Percentiles rank a stretch among this genome's conserved stretches.
Conservation (phyloP, 2,113 vertebrate species). For the Petromus typicus region DNA sequence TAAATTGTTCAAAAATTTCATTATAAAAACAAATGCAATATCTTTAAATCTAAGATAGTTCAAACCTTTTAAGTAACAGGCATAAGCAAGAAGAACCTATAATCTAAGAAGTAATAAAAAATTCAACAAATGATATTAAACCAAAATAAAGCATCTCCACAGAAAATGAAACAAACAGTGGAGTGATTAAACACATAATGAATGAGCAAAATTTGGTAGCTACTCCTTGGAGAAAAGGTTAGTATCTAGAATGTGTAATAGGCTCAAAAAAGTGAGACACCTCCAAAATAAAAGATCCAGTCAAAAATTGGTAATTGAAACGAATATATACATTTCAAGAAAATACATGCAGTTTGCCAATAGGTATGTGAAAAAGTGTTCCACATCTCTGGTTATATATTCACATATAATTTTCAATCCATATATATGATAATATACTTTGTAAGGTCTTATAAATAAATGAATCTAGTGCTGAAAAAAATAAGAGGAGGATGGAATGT, state of each 20-base stretch:
- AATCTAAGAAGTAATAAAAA: background rate
- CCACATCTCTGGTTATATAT: background rate
- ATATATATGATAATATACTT: too few relatives aligned
- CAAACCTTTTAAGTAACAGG: background rate
- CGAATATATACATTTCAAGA: background rate
- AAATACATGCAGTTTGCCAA: background rate
- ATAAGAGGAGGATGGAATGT: too few relatives aligned
- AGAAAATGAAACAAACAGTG: background rate
- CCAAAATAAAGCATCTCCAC: background rate
- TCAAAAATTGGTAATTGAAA: background rate
- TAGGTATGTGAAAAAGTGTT: background rate
- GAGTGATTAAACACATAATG: background rate
- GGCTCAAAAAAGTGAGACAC: background rate
- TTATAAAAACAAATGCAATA: background rate
- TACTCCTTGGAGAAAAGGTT: background rate
- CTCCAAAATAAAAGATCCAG: background rate
- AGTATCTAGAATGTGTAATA: background rate
- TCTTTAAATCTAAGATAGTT: background rate
- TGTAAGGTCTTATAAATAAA: too few relatives aligned
- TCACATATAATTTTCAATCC: too few relatives aligned
- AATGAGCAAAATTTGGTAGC: background rate
- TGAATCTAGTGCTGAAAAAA: too few relatives aligned
- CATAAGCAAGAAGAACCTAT: background rate
- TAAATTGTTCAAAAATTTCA: background rate
- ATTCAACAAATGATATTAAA: background rate